Evolutionary conservation across 2,888 invertebrate genomes (phyloP), one percentile per base, ranked within the genome.

Genomic region (Dynastes grantii): DNA sequence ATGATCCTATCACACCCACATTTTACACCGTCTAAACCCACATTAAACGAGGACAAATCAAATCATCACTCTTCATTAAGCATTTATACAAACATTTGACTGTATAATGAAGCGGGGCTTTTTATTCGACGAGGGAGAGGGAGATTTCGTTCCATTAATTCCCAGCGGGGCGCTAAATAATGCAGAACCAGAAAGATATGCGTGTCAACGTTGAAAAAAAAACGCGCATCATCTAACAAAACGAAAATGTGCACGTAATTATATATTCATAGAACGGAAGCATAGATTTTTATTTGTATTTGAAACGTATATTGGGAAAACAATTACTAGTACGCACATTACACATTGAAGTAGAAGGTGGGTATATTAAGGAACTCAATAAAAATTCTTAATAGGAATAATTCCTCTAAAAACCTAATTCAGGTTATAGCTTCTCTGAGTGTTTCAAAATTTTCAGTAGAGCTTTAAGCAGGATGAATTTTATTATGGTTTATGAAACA

Each of bases 41-140:
- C 82, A 84, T 84, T 84, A 84, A 85, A 83, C 81, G 83, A 81
- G 80, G 80, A 67, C 81, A 85, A 85, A 86, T 85, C 86, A 86
- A 87, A 87, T 87, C 87, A 89, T 88, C 89, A 88, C 86, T 88
- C 89, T 88, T 88, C 88, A 88, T 89, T 89, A 89, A 87, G 86
- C 85, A 87, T 88, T 88, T 88, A 88, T 86, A 88, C 85, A 86
- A 87, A 86, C 87, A 87, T 88, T 88, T 88, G 88, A 88, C 88
- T 88, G 87, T 86, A 86, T 88, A 87, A 88, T 88, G 87, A 87
- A 86, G 84, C 86, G 84, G 85, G 85, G 82, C 78, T 80, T 82
- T 84, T 86, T 85, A 83, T 84, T 81, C 83, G 84, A 83, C 83
- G 83, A 65, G 73, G 79, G 73, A 45, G 85, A 85, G 85, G 84